Conservation (phyloP, 2,888 invertebrate genomes). For the Luffia ferchaultella region DNA sequence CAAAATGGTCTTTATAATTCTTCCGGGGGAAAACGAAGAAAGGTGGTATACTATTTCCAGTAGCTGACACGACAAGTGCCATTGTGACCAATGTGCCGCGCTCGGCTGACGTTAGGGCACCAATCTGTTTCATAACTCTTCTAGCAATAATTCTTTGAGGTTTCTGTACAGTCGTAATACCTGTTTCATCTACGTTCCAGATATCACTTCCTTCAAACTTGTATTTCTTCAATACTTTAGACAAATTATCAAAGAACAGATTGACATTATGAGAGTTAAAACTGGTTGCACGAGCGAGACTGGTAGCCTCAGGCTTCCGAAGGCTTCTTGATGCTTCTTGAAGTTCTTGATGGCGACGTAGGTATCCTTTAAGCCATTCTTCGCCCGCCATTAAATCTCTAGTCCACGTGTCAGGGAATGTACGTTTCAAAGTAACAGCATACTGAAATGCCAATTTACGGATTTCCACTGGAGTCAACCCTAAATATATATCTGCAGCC, state of each 20-base stretch:
- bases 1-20: no score
- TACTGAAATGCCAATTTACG: slow-evolving; percentile 7
- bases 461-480: slow-evolving; percentile 4
- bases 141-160: not conserved
- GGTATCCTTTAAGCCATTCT: slow-evolving; percentile 2
- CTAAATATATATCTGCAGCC: slow-evolving; percentile 7
- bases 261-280: slow-evolving; percentile 7
- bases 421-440: slow-evolving; percentile 5
- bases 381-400: slow-evolving; percentile 1
- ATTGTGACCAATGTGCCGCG: no score
- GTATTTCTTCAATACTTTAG: not conserved
- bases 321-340: no score
- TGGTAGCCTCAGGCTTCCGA: slow-evolving; percentile 1
- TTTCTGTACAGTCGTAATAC: no score
- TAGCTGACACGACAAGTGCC: slow-evolving; percentile 1
- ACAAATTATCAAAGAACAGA: slow-evolving; percentile 4
- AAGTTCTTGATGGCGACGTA: slow-evolving; percentile 3
- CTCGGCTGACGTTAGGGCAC: no score
- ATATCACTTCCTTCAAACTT: not conserved
- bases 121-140: no score
- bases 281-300: slow-evolving; percentile 2
- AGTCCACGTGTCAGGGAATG: slow-evolving; percentile 4
- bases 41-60: slow-evolving; percentile 5
- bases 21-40: slow-evolving; percentile 6
- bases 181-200: no score